phyloP scores from a whole-genome alignment of 2,888 invertebrate species.

The Acleris cristana region DNA sequence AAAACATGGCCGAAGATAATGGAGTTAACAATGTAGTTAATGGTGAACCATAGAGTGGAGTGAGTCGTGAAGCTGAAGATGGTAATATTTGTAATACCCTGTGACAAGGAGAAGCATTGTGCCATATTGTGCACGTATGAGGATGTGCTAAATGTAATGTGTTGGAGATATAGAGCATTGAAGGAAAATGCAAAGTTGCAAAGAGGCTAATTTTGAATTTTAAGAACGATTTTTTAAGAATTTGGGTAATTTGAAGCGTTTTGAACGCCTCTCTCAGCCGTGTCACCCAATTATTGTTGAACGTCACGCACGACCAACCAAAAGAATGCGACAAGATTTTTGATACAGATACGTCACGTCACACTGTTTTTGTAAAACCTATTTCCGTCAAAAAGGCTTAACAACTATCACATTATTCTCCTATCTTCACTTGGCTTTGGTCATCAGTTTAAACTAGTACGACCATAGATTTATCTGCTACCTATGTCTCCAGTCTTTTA shows the following conservation, averaged over 20 bases:
- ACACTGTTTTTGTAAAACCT: too few relatives aligned
- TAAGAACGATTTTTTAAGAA: not conserved
- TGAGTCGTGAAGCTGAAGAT: conserved; percentile 3
- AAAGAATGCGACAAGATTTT: too few relatives aligned
- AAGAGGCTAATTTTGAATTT: not conserved
- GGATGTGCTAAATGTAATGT: conserved; percentile 29
- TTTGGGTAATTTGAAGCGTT: too few relatives aligned
- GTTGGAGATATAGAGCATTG: conserved; percentile 7
- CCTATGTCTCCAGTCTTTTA: not conserved
- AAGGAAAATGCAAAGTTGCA: conserved; percentile 6
- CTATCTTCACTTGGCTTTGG: too few relatives aligned
- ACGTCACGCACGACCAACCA: not conserved
- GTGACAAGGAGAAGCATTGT: conserved; percentile 27
- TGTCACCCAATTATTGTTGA: not conserved
- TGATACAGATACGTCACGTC: too few relatives aligned
- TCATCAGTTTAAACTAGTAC: too few relatives aligned
- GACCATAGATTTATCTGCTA: too few relatives aligned
- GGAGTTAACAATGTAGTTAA: conserved; percentile 34
- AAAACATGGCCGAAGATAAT: conserved; percentile 34
- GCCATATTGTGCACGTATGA: conserved; percentile 21
- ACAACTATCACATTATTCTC: too few relatives aligned
- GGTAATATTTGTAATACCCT: conserved; percentile 27
- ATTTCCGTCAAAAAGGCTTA: too few relatives aligned
- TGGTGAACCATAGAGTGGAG: conserved; percentile 6
- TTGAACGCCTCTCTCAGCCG: too few relatives aligned